Percentiles rank a stretch among this genome's conserved stretches.
These are phyloP conservation scores for Zaprionus taronus DNA, from an alignment of 1,140 invertebrate species.

Conservation along the genomic window DNA sequence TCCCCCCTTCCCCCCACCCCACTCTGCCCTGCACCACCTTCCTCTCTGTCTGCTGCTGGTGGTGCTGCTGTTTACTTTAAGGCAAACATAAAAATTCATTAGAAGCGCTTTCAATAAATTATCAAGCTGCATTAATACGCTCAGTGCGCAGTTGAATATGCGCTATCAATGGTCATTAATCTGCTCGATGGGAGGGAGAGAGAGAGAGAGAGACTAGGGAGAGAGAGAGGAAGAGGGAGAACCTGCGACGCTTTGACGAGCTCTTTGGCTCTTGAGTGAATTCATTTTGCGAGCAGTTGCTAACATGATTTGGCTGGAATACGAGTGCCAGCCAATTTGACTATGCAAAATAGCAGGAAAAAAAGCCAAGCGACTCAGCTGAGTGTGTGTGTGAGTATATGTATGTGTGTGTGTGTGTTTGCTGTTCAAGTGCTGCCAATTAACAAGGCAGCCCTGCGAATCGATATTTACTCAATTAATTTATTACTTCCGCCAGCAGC, in stretches of 20 bases:
- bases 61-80: constrained; percentile 28
- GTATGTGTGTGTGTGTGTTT: constrained; percentile 38
- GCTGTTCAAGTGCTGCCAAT: constrained; percentile 73
- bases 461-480: constrained; percentile 83
- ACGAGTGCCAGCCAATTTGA: constrained; percentile 58
- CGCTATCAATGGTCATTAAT: constrained; percentile 78
- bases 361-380: not conserved
- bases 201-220: not conserved
- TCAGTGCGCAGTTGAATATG: constrained; percentile 70
- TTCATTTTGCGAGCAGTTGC: constrained; percentile 42
- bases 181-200: constrained; percentile 29
- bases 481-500: constrained; percentile 76
- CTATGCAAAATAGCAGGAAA: constrained; percentile 69
- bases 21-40: not conserved
- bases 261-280: constrained; percentile 16
- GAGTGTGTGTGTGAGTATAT: constrained; percentile 18
- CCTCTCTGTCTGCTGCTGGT: not conserved
- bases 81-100: constrained; percentile 67
- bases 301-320: constrained; percentile 44
- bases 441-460: constrained; percentile 64
- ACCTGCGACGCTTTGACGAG: constrained; percentile 7
- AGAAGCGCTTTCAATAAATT: constrained; percentile 76
- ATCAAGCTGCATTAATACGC: constrained; percentile 70
- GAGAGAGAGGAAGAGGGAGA: not conserved
- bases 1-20: not conserved